Conservation (phyloP, 2,113 vertebrate genomes). For the Neomonachus schauinslandi region DNA sequence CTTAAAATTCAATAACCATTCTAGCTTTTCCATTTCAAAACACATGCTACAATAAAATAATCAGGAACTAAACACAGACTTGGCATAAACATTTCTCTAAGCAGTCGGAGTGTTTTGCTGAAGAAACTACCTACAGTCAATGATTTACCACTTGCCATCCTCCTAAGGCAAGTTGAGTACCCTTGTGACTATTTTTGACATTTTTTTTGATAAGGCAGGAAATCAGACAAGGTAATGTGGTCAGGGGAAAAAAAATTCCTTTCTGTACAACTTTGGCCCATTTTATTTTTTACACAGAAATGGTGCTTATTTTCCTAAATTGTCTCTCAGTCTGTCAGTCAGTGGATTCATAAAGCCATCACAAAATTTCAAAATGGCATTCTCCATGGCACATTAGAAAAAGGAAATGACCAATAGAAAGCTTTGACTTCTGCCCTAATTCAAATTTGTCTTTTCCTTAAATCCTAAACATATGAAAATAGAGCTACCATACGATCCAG, state of each 20-base stretch:
- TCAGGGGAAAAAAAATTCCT: not conserved
- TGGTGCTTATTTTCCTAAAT: not conserved
- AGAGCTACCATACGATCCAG: too few relatives aligned
- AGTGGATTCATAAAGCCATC: not conserved
- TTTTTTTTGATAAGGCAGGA: conserved; percentile 39
- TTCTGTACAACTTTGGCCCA: not conserved
- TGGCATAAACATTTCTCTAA: conserved; percentile 21
- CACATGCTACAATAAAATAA: conserved; percentile 14
- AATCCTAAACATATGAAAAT: not conserved
- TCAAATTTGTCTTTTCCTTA: not conserved
- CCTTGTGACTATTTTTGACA: not conserved
- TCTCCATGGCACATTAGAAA: not conserved
- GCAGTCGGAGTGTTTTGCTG: conserved; percentile 1
- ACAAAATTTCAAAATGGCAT: conserved; percentile 19
- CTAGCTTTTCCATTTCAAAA: conserved; percentile 34
- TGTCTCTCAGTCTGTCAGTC: not conserved
- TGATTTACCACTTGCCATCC: not conserved
- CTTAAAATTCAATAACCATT: conserved; percentile 36
- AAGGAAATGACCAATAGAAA: not conserved
- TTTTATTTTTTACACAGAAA: conserved; percentile 30
- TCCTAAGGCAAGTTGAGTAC: not conserved
- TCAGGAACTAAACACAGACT: not conserved
- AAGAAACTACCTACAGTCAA: not conserved
- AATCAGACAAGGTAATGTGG: conserved; percentile 29
- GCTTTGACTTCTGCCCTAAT: not conserved